Evolutionary conservation across 2,888 invertebrate genomes (phyloP), one percentile per base, ranked within the genome.

Genomic region (Phyllotreta striolata): DNA sequence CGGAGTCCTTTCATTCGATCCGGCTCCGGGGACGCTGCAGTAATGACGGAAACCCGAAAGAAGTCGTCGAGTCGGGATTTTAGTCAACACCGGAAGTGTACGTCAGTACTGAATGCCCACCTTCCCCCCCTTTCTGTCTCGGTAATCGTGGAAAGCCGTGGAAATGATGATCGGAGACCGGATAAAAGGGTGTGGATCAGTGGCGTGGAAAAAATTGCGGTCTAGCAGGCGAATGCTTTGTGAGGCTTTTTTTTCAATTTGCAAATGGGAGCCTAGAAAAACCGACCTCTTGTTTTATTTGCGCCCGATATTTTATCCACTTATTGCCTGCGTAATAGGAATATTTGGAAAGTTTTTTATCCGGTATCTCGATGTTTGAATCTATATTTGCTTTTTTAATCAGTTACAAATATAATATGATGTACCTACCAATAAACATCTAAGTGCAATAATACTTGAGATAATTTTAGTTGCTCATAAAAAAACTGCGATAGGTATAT

Each of bases 151-250:
- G 38, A 62, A 62, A 62, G 62, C 39, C 58, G 59, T 66, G 66
- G 66, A 66, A 64, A 66, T 58, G 67, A 56, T 64, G 62, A 67
- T 64, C 62, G 60, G 64, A 55, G 64, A 60, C 40, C 56, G 64
- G 57, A 63, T 60, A 61, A 63, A 64, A 57, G 64, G 55, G 49
- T 55, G 58, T 59, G 55, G 62, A 40, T 58, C 67, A 67, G 62
- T 65, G 62, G 64, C 64, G 64, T 62, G 60, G 62, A 64, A 59
- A 60, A 64, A 67, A 63, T 63, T 35, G 40, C 59, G 24, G 56
- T 55, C 49, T 59, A 41, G 35, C 44, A 54, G 52, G 52, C 43
- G 52, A 59, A 59, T 38, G 59, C 52, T 59, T 35, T 14, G 41
- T 52, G 12, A 38, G 52, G 37, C 14, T 37, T 44, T 44, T 52